Base-by-base conservation (phyloP, 2,113 vertebrate genomes). In the Panthera leo region DNA sequence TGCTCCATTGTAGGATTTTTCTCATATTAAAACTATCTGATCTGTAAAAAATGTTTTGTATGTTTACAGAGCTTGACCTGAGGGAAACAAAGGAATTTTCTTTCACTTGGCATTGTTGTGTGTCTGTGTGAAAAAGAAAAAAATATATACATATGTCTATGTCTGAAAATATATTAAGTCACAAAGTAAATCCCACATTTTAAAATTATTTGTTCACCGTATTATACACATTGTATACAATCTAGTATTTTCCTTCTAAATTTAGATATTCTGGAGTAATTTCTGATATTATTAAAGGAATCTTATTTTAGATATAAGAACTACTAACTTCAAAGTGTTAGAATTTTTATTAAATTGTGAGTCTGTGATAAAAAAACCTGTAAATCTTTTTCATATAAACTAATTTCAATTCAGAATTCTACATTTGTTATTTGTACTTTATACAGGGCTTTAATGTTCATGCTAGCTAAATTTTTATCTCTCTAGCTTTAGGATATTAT, bases 341-440 rank as follows among this genome's bases (percentile, higher is more conserved):
- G 34, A 85, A 68, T 73, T 96, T 92, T 82, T 94, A 93, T 97
- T 94, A 58, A 42, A 92, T 70, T 84, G 42, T 96, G 89, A 96
- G 67, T 80, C 75, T 51, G 2, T 75, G 61, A 89, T 75, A 83
- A 93, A 39, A 25, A 91, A 71, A 79, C n/a, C 16, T 70, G 29
- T 89, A 76, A 36, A 10, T 93, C 82, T 96, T 93, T 93, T 94
- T 87, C 82, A 63, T 86, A 96, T 51, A 86, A 93, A 96, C n/a
- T 92, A 79, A 89, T n/a, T 21, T 68, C 75, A 85, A 92, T 68
- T 45, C 16, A 89, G 67, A 97, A 53, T 85, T 96, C 34, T 86
- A 61, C 39, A 85, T 75, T 91, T 95, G 31, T 95, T 90, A 76
- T 71, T 76, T 87, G 29, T 42, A 79, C 14, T 91, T 89, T 95